Percentiles rank a stretch among this genome's conserved stretches.
Conservation (phyloP, 2,888 invertebrate species). For the Drosophila recens region DNA sequence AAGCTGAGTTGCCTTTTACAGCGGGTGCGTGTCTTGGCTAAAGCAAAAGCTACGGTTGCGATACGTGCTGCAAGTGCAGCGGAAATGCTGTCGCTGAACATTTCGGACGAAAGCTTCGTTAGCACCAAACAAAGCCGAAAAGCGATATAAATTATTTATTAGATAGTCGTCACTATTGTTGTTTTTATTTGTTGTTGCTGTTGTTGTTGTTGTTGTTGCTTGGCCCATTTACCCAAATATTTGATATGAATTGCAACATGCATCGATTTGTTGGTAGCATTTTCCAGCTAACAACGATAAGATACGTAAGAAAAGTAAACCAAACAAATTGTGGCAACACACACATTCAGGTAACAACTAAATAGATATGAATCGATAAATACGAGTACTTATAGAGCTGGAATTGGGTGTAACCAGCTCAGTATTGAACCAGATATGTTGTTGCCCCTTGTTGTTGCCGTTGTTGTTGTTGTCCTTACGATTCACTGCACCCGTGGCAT, state of each 20-base stretch:
- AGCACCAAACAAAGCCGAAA: constrained; percentile 17
- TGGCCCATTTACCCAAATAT: constrained; percentile 46
- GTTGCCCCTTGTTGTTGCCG: background rate
- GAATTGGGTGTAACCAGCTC: constrained; percentile 4
- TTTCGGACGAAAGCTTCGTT: constrained; percentile 5
- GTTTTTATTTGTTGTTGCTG: background rate
- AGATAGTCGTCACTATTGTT: constrained; percentile 13
- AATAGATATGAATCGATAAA: constrained; percentile 19
- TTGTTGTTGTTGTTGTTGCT: constrained; percentile 12
- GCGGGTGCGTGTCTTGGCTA: constrained; percentile 34
- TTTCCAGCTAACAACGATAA: constrained; percentile 35
- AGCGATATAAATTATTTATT: constrained; percentile 26
- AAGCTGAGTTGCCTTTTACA: background rate
- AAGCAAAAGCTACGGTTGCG: constrained; percentile 1
- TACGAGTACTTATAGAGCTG: constrained; percentile 1
- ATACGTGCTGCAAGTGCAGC: constrained; percentile 11
- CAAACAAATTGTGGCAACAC: constrained; percentile 10
- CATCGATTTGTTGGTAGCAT: constrained; percentile 25
- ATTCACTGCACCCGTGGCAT: constrained; percentile 62
- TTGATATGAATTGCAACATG: constrained; percentile 47
- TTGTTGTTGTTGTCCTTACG: constrained; percentile 25
- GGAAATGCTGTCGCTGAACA: constrained; percentile 9
- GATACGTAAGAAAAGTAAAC: constrained; percentile 31
- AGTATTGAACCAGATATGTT: constrained; percentile 6
- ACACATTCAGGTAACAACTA: background rate